Evolutionary conservation across 2,113 vertebrate genomes (phyloP).

Genomic region (Centrocercus urophasianus): DNA sequence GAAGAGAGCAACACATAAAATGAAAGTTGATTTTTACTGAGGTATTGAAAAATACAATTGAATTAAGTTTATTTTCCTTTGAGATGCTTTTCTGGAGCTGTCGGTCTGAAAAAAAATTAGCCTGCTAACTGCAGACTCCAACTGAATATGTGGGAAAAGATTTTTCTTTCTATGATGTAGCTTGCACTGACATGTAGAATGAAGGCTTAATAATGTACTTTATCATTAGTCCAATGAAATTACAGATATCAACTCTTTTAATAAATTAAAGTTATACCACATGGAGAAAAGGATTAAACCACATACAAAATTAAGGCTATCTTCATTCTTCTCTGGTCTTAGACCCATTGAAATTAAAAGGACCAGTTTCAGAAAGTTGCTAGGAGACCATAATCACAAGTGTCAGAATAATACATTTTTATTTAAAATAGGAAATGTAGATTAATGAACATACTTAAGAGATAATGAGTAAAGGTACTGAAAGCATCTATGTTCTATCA

Average conservation of each 20-base stretch:
- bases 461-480: conserved; percentile 49
- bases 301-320: conserved; percentile 9
- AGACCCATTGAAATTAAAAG: conserved; percentile 28
- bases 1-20: background rate
- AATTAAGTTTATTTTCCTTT: conserved; percentile 42
- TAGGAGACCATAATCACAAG: conserved; percentile 56
- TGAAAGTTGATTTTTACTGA: conserved; percentile 26
- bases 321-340: conserved; percentile 14
- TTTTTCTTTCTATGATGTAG: conserved; percentile 25
- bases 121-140: background rate
- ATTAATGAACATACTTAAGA: conserved; percentile 63
- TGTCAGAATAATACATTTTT: conserved; percentile 69
- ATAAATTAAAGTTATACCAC: conserved; percentile 44
- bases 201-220: conserved; percentile 39
- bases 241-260: conserved; percentile 33
- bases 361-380: conserved; percentile 41
- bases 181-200: conserved; percentile 15
- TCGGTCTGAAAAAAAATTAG: conserved; percentile 30
- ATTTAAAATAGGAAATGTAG: conserved; percentile 64
- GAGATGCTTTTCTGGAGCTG: conserved; percentile 16
- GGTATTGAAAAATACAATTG: conserved; percentile 23
- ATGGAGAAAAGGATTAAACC: conserved; percentile 49
- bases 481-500: conserved; percentile 55
- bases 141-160: background rate
- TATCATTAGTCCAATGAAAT: conserved; percentile 52